Conservation (phyloP, 1,140 invertebrate genomes). For the Micrasema minimum region DNA sequence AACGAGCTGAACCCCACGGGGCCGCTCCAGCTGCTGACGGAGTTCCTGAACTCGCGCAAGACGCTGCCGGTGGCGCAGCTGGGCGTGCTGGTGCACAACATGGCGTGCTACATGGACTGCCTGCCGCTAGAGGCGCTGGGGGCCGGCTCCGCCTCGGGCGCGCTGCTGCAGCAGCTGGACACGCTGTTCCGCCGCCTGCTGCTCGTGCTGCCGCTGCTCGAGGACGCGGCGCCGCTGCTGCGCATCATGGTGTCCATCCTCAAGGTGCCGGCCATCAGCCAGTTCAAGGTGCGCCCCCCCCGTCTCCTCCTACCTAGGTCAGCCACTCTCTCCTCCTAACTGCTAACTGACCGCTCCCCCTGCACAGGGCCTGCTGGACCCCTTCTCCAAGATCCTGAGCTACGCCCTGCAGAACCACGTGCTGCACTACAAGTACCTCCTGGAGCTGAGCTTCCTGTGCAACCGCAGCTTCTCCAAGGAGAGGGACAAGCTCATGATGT, state of each 20-base stretch:
- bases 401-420: constrained; percentile 89
- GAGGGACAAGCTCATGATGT: constrained; percentile 91
- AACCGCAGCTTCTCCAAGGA: constrained; percentile 90
- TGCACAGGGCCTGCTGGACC: constrained; percentile 78
- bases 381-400: constrained; percentile 95
- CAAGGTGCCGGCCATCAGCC: constrained; percentile 83
- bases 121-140: constrained; percentile 86
- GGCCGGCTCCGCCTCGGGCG: constrained; percentile 78
- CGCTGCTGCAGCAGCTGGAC: constrained; percentile 86
- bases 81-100: constrained; percentile 84
- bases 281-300: constrained; percentile 74
- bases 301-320: too few species aligned
- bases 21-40: constrained; percentile 90
- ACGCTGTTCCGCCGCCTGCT: constrained; percentile 84
- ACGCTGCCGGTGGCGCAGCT: constrained; percentile 81
- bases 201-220: constrained; percentile 77
- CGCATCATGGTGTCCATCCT: constrained; percentile 88
- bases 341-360: too few species aligned
- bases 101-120: constrained; percentile 93
- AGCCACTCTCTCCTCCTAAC: too few species aligned
- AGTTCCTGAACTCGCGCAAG: constrained; percentile 91
- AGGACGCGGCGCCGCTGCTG: constrained; percentile 81
- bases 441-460: constrained; percentile 91
- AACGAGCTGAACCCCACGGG: constrained; percentile 95
- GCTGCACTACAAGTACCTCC: constrained; percentile 85